Evolutionary conservation across 2,113 vertebrate species (phyloP).

Genomic region (Orycteropus afer): DNA sequence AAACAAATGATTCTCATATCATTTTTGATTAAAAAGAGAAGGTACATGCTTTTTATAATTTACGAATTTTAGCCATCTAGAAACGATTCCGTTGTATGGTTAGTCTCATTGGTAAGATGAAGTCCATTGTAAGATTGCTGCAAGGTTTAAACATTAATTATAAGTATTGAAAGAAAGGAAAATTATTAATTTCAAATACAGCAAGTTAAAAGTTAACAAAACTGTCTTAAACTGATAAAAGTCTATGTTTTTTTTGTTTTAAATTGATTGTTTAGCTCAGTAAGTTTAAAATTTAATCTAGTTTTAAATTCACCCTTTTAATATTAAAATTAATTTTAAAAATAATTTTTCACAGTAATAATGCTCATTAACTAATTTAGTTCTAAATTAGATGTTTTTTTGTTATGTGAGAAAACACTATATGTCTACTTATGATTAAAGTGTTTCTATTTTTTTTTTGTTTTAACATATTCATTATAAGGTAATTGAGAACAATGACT

Average conservation of each 20-base stretch:
- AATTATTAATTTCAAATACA: too few relatives aligned
- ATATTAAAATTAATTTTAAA: not conserved
- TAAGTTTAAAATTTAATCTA: not conserved
- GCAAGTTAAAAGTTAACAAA: slow-evolving; percentile 32
- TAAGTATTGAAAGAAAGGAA: not conserved
- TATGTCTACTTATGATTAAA: not conserved
- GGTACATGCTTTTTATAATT: not conserved
- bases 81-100: not conserved
- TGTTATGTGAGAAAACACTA: not conserved
- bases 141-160: slow-evolving; percentile 10
- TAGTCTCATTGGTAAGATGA: not conserved
- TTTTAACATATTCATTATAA: not conserved
- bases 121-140: not conserved
- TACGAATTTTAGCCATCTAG: not conserved
- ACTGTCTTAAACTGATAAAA: not conserved
- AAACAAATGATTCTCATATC: not conserved
- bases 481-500: not conserved
- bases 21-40: slow-evolving; percentile 16
- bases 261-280: not conserved
- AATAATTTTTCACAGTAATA: not conserved
- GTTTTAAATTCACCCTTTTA: not conserved
- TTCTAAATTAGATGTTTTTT: not conserved
- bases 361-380: slow-evolving; percentile 16
- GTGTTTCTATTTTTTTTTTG: not conserved
- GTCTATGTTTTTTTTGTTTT: not conserved